phyloP scores from a whole-genome alignment of 2,888 invertebrate genomes.

The Arctia plantaginis region DNA sequence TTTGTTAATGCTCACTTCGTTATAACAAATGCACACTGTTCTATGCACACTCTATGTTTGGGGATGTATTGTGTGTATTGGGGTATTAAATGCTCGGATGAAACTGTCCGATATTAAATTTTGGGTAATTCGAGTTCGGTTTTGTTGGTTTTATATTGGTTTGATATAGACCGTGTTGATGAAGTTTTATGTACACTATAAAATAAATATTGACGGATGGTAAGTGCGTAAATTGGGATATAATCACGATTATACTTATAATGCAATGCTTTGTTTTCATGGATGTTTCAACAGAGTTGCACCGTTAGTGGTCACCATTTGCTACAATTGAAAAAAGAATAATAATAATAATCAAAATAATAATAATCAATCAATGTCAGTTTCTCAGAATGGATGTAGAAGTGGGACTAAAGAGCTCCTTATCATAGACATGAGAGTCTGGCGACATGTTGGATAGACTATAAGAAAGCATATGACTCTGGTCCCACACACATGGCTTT shows the following conservation, averaged over 20 bases:
- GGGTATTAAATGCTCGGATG: constrained; percentile 12
- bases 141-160: constrained; percentile 11
- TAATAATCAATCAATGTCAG: too few relatives aligned
- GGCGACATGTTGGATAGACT: too few relatives aligned
- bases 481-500: too few relatives aligned
- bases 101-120: constrained; percentile 13
- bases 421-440: too few relatives aligned
- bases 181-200: background rate
- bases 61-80: constrained; percentile 18
- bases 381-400: too few relatives aligned
- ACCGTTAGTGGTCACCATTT: background rate
- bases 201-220: background rate
- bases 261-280: background rate
- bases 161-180: background rate
- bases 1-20: constrained; percentile 38
- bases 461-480: too few relatives aligned
- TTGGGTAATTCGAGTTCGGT: constrained; percentile 8
- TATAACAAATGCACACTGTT: constrained; percentile 27
- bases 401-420: too few relatives aligned
- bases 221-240: background rate
- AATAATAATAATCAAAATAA: too few relatives aligned
- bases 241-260: background rate
- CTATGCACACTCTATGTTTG: constrained; percentile 9
- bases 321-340: background rate
- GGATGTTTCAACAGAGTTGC: background rate